Evolutionary conservation across 2,797 vertebrate genomes (phyloP).

Genomic region (Luscinia luscinia): DNA sequence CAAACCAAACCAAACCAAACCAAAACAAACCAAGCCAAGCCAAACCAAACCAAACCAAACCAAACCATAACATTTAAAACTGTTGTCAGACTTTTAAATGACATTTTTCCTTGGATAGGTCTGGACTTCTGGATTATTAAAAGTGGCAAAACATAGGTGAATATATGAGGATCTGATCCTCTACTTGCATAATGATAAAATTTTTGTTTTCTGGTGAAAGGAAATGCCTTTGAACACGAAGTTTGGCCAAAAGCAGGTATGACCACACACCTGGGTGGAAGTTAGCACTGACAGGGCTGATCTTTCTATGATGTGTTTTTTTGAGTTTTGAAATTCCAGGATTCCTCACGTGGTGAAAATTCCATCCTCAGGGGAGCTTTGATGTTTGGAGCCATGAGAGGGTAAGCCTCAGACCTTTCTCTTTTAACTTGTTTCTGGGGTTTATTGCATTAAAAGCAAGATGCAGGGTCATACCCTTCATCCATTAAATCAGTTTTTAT

Average conservation of each 20-base stretch:
- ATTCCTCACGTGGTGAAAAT: not conserved
- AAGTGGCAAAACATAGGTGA: not conserved
- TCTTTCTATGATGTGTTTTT: not conserved
- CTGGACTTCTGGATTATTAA: not conserved
- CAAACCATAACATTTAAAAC: not conserved
- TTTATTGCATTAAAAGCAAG: not conserved
- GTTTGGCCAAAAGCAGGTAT: not conserved
- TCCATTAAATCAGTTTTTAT: not conserved
- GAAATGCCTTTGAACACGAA: not conserved
- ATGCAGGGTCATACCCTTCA: not conserved
- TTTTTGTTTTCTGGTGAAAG: not conserved
- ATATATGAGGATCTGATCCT: not conserved
- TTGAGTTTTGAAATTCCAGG: not conserved
- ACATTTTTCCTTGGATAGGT: not conserved
- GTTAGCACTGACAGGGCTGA: not conserved
- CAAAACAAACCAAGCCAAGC: no score
- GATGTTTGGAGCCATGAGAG: not conserved
- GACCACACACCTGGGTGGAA: not conserved
- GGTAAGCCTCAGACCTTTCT: not conserved
- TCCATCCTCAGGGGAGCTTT: not conserved
- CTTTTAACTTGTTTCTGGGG: not conserved
- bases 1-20: no score
- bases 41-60: not conserved
- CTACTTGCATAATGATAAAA: no score
- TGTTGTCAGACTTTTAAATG: not conserved